Evolutionary conservation across 2,888 invertebrate genomes (phyloP).

Genomic region (Heliconius aoede): DNA sequence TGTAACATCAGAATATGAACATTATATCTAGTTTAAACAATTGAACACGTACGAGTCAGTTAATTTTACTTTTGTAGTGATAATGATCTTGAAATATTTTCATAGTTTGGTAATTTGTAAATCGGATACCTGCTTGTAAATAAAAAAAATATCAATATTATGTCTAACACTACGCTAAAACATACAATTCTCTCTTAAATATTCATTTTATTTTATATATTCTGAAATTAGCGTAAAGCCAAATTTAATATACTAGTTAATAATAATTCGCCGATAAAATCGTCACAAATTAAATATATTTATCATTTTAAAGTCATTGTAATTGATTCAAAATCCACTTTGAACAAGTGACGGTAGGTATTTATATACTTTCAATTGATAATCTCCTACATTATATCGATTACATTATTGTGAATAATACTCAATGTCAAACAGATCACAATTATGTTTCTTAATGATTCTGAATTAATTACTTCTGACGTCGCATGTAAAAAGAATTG

Average conservation of each 20-base stretch:
- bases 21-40: too few species aligned
- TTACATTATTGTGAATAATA: background rate
- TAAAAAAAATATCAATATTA: too few species aligned
- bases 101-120: too few species aligned
- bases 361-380: constrained; percentile 6
- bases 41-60: too few species aligned
- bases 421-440: constrained; percentile 8
- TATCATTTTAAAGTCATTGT: constrained; percentile 7
- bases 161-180: too few species aligned
- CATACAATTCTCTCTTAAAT: too few species aligned
- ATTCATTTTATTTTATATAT: background rate
- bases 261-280: constrained; percentile 3
- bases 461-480: background rate
- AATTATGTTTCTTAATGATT: background rate
- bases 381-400: background rate
- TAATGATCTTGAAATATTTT: too few species aligned
- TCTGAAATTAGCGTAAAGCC: background rate
- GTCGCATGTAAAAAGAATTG: background rate
- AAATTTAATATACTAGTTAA: background rate
- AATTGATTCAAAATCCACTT: constrained; percentile 3
- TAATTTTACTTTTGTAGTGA: too few species aligned
- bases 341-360: background rate
- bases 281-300: background rate
- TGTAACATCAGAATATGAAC: too few species aligned
- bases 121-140: too few species aligned